Conservation (phyloP, 2,113 vertebrate species). For the Hassar affinis region DNA sequence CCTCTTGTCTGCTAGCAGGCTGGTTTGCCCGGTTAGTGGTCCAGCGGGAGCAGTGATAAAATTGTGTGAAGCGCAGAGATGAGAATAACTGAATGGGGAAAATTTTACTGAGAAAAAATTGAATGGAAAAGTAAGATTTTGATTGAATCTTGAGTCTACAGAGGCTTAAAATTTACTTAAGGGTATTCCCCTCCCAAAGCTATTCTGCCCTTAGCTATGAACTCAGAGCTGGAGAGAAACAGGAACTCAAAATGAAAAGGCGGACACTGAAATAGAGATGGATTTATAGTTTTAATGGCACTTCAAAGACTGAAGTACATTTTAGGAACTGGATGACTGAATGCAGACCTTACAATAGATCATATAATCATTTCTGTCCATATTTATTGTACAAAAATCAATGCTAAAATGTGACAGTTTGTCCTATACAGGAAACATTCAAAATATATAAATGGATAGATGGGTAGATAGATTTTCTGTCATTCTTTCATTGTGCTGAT, state of each 20-base stretch:
- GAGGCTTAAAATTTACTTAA: constrained; percentile 73
- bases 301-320: constrained; percentile 32
- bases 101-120: constrained; percentile 56
- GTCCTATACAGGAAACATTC: background rate
- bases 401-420: background rate
- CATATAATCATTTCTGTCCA: constrained; percentile 41
- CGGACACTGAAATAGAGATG: constrained; percentile 49
- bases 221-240: constrained; percentile 70
- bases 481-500: background rate
- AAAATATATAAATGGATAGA: too few species aligned
- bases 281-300: constrained; percentile 31
- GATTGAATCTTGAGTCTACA: constrained; percentile 70
- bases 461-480: too few species aligned
- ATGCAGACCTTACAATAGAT: constrained; percentile 38
- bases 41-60: constrained; percentile 45
- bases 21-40: constrained; percentile 15
- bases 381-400: constrained; percentile 29
- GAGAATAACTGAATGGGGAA: constrained; percentile 33
- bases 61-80: constrained; percentile 40
- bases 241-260: constrained; percentile 66
- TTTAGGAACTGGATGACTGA: constrained; percentile 46
- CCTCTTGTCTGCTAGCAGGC: constrained; percentile 18
- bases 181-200: constrained; percentile 54
- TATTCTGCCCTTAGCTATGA: constrained; percentile 55
- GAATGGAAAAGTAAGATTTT: constrained; percentile 74